Evolutionary conservation across 2,888 invertebrate genomes (phyloP), one percentile per base, ranked within the genome.

Genomic region (Drosophila pegasa): DNA sequence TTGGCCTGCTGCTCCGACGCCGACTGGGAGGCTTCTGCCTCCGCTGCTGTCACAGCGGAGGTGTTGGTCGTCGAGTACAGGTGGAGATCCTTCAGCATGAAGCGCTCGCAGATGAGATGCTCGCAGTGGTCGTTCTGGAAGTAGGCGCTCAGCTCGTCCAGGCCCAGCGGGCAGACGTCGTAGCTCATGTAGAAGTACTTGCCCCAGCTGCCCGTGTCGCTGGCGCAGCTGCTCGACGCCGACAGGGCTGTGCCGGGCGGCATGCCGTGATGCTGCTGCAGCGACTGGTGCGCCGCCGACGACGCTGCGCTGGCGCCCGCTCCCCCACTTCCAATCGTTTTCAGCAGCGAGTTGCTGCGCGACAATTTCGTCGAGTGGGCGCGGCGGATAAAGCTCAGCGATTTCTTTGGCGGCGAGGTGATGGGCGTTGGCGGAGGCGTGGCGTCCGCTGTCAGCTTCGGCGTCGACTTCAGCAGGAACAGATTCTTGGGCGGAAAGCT

Each of bases 301-400:
- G 51, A 37, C 8, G 31, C 45, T 0, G 14, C 27, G 18, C n/a
- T 40, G 12, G 22, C 72, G 6, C 33, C 38, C 2, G 37, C 60
- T 0, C 20, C 50, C 0, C 56, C 62, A 0, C 71, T 60, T 1
- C 67, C 86, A 66, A 72, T 87, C 55, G 72, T 94, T 71, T 94
- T 93, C 12, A 95, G 88, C 68, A 95, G 90, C 2, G 94, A 94
- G 84, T 95, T 95, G 80, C 95, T 95, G 65, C 95, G 93, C 1
- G 95, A 94, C 50, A 96, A 89, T 89, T 96, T 96, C 2, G 95
- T 95, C 76, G 95, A 95, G 83, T 96, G 94, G 6, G 95, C 95
- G 61, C 95, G 93, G 12, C 96, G 93, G 81, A 96, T 95, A 78
- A 95, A 94, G 87, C 94, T 94, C 31, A 95, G 90, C 7, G 94